phyloP scores from a whole-genome alignment of 2,113 vertebrate genomes.

The Planiliza haematocheilus region DNA sequence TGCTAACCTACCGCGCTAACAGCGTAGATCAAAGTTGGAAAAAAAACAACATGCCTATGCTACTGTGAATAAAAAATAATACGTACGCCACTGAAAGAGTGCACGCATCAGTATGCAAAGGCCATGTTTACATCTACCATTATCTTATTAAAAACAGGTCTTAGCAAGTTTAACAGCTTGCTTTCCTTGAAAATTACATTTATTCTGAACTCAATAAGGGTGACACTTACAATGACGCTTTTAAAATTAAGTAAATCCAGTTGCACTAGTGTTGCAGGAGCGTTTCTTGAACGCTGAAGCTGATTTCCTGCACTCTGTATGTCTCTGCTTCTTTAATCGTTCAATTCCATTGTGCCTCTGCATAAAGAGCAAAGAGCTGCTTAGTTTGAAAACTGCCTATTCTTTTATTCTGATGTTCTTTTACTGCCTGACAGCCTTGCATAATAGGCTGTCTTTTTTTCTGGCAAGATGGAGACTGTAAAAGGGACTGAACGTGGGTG shows the following conservation, averaged over 20 bases:
- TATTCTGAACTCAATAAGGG: background rate
- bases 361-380: conserved; percentile 15
- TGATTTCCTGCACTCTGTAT: background rate
- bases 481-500: conserved; percentile 33
- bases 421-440: conserved; percentile 29
- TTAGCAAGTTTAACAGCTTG: too few species aligned
- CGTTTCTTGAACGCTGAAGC: conserved; percentile 4
- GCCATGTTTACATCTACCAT: too few species aligned
- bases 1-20: background rate
- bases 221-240: conserved; percentile 1
- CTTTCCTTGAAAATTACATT: background rate
- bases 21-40: background rate
- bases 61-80: too few species aligned
- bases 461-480: conserved; percentile 38
- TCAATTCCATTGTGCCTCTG: conserved; percentile 6
- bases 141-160: too few species aligned
- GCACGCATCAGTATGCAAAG: too few species aligned
- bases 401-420: conserved; percentile 36
- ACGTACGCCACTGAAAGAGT: too few species aligned
- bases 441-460: conserved; percentile 20
- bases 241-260: background rate
- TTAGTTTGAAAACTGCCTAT: conserved; percentile 18
- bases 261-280: background rate
- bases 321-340: conserved; percentile 8
- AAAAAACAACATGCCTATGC: too few species aligned